Evolutionary conservation across 2,797 vertebrate genomes (phyloP), one percentile per base, ranked within the genome.

Genomic region (Lophotriccus pileatus): DNA sequence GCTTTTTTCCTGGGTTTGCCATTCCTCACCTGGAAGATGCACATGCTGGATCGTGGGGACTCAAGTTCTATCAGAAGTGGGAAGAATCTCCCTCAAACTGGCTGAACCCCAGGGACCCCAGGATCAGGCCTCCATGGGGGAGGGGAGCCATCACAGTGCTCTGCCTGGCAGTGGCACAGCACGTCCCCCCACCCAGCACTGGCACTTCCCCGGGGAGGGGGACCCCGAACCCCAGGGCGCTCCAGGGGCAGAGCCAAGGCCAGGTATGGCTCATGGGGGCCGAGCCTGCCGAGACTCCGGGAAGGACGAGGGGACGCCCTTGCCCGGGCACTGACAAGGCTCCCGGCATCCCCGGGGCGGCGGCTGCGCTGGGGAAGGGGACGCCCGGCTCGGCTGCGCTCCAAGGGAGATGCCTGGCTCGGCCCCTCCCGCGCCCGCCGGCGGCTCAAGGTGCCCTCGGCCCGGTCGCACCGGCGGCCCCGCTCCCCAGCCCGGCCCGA

Each of bases 391-490:
- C 59, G 44, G 32, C n/a, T 56, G n/a, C 4, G 36, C 62, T 25
- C 56, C 49, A 75, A 82, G 20, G 63, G 67, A 62, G 62, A 68
- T 68, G 69, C 55, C 47, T 1, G 77, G 30, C 77, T n/a, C 86
- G 49, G 53, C 16, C 36, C 70, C 63, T 69, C 56, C 86, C 63
- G 63, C 77, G 15, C 47, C 55, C 77, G 62, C 25, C 7, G 41
- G 41, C 8, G 41, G 69, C 74, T 95, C 95, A 95, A 95, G 95
- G 95, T 96, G 95, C 95, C 95, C 93, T 90, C 93, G 88, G 83
- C 60, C 75, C 25, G 88, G 78, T 37, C 87, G 52, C 84, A 70
- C 56, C 21, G 84, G 34, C 74, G 58, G 74, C 90, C 4, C 58
- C 64, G 59, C 59, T 67, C 36, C 24, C 34, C 39, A 10, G 55